Base-by-base conservation (phyloP, 2,113 vertebrate genomes). In the Ictalurus furcatus region DNA sequence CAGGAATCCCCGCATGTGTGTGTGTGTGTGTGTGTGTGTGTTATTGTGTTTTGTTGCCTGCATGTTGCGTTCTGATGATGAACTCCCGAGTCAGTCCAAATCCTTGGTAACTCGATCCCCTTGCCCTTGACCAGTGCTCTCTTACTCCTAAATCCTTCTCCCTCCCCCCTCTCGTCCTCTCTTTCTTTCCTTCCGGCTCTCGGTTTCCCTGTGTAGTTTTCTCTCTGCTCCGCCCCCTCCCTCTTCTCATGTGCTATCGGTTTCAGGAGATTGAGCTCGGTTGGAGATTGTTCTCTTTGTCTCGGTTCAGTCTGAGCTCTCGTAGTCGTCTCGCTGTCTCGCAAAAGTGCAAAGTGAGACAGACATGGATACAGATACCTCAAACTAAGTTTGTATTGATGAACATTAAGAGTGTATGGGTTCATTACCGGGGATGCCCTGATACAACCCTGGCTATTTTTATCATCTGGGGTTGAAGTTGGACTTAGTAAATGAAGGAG, bases 21-120 rank as follows among this genome's bases (percentile, higher is more conserved):
- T 48, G 44, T 48, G 23, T 16, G 21, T 85, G 44, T 54, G 48
- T 71, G 23, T 16, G 21, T 85, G 44, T 54, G 48, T 71, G 63
- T 58, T 56, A 25, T 54, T 69, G 3, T 71, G 81, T 83, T 83
- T 40, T 40, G 56, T 83, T 56, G 52, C 28, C 23, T n/a, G 76
- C 44, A 52, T 79, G 76, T 54, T 82, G 54, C 7, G 8, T 37
- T 82, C 54, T 82, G 30, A 9, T 59, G 56, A 82, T 37, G 56
- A 82, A 59, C 30, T 59, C 80, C n/a, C 0, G 34, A 84, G 81
- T 63, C 81, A 40, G 58, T 44, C 58, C 58, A 40, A 63, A 61
- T 85, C 74, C 84, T 82, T 54, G 34, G 54, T 90, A 76, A 81
- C 86, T 82, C 44, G 74, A 82, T 67, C 74, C 52, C 76, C 37